Base-by-base conservation (phyloP, 2,888 invertebrate species). In the Acholoe squamosa region DNA sequence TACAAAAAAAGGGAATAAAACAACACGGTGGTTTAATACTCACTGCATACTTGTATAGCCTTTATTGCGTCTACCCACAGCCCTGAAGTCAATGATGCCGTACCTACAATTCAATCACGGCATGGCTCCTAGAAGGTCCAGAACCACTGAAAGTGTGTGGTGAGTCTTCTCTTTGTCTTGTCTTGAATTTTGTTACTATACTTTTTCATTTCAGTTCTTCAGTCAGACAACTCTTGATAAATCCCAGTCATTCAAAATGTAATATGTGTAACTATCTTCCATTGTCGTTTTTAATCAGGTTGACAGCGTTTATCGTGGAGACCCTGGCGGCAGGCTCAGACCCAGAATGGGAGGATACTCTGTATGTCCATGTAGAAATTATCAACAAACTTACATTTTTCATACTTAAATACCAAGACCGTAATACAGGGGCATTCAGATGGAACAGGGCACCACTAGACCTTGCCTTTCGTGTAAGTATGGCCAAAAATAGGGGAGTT, bases 311-410 rank as follows among this genome's bases (percentile, higher is more conserved):
- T 33, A 67, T 56, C 10, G 33, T 91, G 88, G 25, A 89, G 43
- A 16, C 51, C 10, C 89, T 91, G 54, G 34, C 76, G 28, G 67
- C 0, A 22, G 90, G 61, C 10, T 25, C 43, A 0, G 88, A 91
- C 52, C 56, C 88, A 22, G 90, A 90, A 80, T 90, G 91, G 90
- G 90, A 90, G 51, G 28, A 91, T 34, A 76, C 34, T 3, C 88
- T 91, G 22, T 91, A 34, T 34, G 31, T 91, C 1, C 90, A 91
- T 34, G 51, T 56, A 19, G 43, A 34, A 31, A 34, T 91, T 22
- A 51, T 91, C n/a, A 86, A 91, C 86, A 28, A 52, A 19, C 43
- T 91, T 31, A 86, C 86, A 0, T 25, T 3, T 0, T 86, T 31
- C 31, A 0, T 86, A 28, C 28, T 80, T 0, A 1, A 34, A 25